Percentiles rank a stretch among this genome's conserved stretches.
phyloP scores from a whole-genome alignment of 2,888 invertebrate genomes.

The Stenodera caucasica region DNA sequence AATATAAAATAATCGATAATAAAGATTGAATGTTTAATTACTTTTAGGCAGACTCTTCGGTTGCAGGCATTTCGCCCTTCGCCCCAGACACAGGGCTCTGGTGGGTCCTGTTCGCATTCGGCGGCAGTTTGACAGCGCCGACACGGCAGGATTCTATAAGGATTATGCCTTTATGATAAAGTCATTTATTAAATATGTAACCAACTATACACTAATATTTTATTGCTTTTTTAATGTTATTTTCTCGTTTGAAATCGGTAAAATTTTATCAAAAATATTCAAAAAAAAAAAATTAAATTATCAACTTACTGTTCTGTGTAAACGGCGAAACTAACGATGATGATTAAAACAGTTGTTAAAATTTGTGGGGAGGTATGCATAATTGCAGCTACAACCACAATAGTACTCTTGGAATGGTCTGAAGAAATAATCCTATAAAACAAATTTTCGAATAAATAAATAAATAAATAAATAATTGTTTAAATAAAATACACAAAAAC shows the following conservation, averaged over 20 bases:
- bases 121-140: constrained; percentile 34
- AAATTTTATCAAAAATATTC: not conserved
- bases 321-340: constrained; percentile 28
- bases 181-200: constrained; percentile 3
- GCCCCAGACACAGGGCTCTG: constrained; percentile 48
- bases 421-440: constrained; percentile 34
- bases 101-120: constrained; percentile 49
- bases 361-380: constrained; percentile 30
- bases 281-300: not conserved
- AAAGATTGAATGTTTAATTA: no score
- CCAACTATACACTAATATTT: not conserved
- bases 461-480: constrained; percentile 4
- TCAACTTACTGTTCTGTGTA: constrained; percentile 35
- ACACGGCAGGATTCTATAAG: constrained; percentile 23
- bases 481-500: not conserved
- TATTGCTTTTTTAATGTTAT: not conserved
- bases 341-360: constrained; percentile 28
- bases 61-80: constrained; percentile 49
- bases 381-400: constrained; percentile 26
- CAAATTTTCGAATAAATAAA: constrained; percentile 3
- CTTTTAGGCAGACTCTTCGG: constrained; percentile 52
- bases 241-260: not conserved
- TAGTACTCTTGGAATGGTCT: constrained; percentile 24
- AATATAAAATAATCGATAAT: no score
- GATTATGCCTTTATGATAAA: not conserved